A percentile compares a stretch with the other conserved stretches of the same genome.
phyloP scores from a whole-genome alignment of 2,888 invertebrate genomes.

The Gonocerus acuteangulatus region DNA sequence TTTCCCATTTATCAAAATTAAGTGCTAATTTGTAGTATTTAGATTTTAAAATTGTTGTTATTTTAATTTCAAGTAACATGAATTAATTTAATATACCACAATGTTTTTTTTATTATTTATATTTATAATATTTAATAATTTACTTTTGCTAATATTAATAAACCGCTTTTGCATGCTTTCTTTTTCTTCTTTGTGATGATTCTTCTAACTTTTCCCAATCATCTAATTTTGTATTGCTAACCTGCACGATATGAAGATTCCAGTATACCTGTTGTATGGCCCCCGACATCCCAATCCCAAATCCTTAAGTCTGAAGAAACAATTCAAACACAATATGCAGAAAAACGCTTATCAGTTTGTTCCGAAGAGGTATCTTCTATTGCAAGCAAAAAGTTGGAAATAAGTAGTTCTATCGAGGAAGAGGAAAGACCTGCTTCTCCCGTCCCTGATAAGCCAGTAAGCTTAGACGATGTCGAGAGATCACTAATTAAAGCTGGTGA shows the following conservation, averaged over 20 bases:
- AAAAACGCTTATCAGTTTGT: slow-evolving; percentile 40
- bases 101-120: slow-evolving; percentile 4
- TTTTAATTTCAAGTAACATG: background rate
- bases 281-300: slow-evolving; percentile 9
- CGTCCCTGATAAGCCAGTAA: slow-evolving; percentile 24
- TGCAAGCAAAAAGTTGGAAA: slow-evolving; percentile 27
- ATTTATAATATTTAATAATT: too few relatives aligned
- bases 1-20: slow-evolving; percentile 46
- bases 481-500: slow-evolving; percentile 10
- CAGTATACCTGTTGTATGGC: slow-evolving; percentile 15
- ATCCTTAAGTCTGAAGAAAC: slow-evolving; percentile 14
- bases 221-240: slow-evolving; percentile 6
- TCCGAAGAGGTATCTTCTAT: slow-evolving; percentile 39
- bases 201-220: slow-evolving; percentile 4
- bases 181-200: background rate
- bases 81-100: background rate
- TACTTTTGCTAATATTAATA: slow-evolving; percentile 11
- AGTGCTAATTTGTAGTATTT: slow-evolving; percentile 25
- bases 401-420: background rate
- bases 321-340: background rate
- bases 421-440: slow-evolving; percentile 34
- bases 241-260: slow-evolving; percentile 4
- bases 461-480: slow-evolving; percentile 1
- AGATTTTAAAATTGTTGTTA: background rate
- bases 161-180: slow-evolving; percentile 11